Conservation (phyloP, 2,113 vertebrate species). For the Eupsittula cactorum region DNA sequence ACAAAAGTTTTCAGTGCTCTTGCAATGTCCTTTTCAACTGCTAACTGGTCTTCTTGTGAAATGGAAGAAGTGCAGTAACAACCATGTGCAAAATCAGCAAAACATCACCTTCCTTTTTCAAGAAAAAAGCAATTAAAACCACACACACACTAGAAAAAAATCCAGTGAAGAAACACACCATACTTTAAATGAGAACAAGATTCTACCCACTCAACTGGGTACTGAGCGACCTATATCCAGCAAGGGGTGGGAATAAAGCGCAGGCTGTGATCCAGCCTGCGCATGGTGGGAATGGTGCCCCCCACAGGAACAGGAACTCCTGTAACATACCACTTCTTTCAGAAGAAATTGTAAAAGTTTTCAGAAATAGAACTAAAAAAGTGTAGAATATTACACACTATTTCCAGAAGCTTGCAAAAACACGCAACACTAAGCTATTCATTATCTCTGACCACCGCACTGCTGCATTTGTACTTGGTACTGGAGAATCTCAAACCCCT, state of each 20-base stretch:
- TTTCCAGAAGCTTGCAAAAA: not conserved
- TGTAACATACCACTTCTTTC: not conserved
- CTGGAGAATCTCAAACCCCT: not conserved
- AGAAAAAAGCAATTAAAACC: not conserved
- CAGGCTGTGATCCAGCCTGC: not conserved
- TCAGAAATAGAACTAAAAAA: not conserved
- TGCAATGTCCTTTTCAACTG: constrained; percentile 2
- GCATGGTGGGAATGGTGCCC: not conserved
- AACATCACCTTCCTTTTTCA: not conserved
- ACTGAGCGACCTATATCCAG: not conserved
- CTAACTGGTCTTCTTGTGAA: constrained; percentile 4
- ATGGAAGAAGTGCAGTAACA: not conserved
- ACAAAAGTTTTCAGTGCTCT: not conserved
- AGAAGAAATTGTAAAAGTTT: not conserved
- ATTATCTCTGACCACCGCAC: not conserved
- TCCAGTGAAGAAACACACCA: not conserved
- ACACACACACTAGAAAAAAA: not conserved
- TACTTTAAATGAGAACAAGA: not conserved
- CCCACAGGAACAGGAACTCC: not conserved
- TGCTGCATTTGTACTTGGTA: not conserved
- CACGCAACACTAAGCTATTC: not conserved
- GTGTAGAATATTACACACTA: not conserved
- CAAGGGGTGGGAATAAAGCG: accelerated
- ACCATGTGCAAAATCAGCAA: not conserved
- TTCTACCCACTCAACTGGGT: not conserved